These are phyloP conservation scores for Liolophura sinensis DNA, from an alignment of 1,140 invertebrate genomes.

Conservation along the genomic window DNA sequence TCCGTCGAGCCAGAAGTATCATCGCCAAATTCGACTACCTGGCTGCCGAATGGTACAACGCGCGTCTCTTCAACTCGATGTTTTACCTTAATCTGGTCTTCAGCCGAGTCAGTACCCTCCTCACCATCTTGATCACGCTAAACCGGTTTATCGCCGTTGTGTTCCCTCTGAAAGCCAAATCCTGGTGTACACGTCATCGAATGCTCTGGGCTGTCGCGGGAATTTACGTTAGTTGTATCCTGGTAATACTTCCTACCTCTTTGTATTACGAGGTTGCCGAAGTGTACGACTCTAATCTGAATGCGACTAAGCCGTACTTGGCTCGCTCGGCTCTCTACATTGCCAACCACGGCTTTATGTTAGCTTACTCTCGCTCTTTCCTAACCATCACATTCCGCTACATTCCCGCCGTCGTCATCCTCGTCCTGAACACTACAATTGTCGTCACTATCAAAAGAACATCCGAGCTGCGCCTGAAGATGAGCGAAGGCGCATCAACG, in stretches of 20 bases:
- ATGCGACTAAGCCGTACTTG: conserved; percentile 8
- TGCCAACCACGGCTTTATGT: conserved; percentile 12
- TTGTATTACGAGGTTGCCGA: no score
- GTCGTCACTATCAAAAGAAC: conserved; percentile 15
- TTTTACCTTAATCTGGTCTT: conserved; percentile 29
- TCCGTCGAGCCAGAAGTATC: conserved; percentile 25
- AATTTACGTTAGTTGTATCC: no score
- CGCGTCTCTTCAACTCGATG: conserved; percentile 17
- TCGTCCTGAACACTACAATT: conserved; percentile 22
- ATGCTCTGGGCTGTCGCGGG: conserved; percentile 4
- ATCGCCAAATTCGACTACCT: conserved; percentile 16
- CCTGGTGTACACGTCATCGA: conserved; percentile 16
- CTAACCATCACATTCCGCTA: conserved; percentile 28
- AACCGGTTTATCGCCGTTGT: conserved; percentile 28
- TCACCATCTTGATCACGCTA: conserved; percentile 24
- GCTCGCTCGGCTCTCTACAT: conserved; percentile 17
- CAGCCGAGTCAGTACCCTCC: conserved; percentile 19
- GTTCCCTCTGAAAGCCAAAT: conserved; percentile 28
- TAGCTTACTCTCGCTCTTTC: conserved; percentile 5
- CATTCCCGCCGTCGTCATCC: conserved; percentile 17
- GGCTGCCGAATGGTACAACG: conserved; percentile 11
- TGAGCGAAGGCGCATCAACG: conserved; percentile 1
- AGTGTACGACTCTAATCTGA: no score
- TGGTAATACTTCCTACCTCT: no score
- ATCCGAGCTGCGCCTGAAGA: conserved; percentile 7